Evolutionary conservation across 2,797 vertebrate species (phyloP), one percentile per base, ranked within the genome.

Genomic region (Eulemur albifrons): DNA sequence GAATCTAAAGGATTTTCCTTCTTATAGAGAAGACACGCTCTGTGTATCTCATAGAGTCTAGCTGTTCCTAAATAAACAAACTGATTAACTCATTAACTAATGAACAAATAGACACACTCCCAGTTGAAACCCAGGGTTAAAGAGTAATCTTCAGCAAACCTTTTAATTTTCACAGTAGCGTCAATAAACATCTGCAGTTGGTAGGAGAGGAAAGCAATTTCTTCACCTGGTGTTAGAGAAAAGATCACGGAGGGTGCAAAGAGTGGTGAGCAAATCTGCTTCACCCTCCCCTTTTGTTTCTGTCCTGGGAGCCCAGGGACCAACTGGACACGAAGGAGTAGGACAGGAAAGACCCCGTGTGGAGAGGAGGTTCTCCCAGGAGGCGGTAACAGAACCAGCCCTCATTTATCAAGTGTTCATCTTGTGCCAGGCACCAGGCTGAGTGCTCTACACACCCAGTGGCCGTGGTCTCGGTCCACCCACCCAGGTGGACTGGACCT

Each of bases 91-190:
- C 50, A 45, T 84, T 91, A 92, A 72, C 89, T 75, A 70, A 70
- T 79, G 48, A 91, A 32, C 87, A 92, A 69, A 82, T 45, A 94
- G 79, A 72, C 72, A 52, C 14, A 52, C 35, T 94, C 59, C 76
- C 65, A 54, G 69, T 40, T 95, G 95, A 94, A 70, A 95, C 76
- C 45, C 80, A 38, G 25, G 76, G 69, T 86, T 93, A 86, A 75
- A 89, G 84, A 67, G 45, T 72, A 69, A 84, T 97, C 32, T 86
- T 65, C 75, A 59, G 52, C 32, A 86, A 93, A 48, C 35, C 48
- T 45, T 70, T 76, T 61, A 61, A 63, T 91, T 89, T 95, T 93
- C 63, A 82, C 32, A 12, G 84, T n/a, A 27, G 40, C 72, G 12
- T 80, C 52, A 70, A 27, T 48, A 10, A 83, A 32, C 40, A 76